Conservation (phyloP, 1,140 invertebrate species). For the Notospermus geniculatus region DNA sequence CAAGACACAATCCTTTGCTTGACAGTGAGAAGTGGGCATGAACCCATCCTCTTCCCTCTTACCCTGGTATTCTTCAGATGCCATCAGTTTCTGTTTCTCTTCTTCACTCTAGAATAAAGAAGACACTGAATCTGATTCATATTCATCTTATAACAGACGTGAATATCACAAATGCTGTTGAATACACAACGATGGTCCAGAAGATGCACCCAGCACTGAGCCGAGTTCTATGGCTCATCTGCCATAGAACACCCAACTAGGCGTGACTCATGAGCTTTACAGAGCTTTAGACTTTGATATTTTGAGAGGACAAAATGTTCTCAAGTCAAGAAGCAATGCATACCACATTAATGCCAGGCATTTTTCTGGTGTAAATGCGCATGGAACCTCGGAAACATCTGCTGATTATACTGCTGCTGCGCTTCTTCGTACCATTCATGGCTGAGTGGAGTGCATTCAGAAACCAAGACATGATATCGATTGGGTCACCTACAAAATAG, state of each 20-base stretch:
- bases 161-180: too few species aligned
- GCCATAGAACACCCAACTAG: too few species aligned
- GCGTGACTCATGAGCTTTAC: too few species aligned
- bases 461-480: constrained; percentile 96
- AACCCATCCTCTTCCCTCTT: too few species aligned
- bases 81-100: constrained; percentile 74
- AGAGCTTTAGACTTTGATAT: neutral
- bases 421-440: constrained; percentile 52
- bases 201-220: too few species aligned
- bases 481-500: constrained; percentile 77
- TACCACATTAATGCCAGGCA: constrained; percentile 84
- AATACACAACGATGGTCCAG: too few species aligned
- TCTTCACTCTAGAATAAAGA: constrained; percentile 68
- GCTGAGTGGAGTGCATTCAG: constrained; percentile 89
- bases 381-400: constrained; percentile 94
- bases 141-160: neutral
- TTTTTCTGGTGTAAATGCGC: constrained; percentile 90
- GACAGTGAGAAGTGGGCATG: too few species aligned
- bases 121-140: constrained; percentile 13
- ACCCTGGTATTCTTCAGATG: constrained; percentile 80
- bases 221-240: too few species aligned
- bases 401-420: constrained; percentile 73
- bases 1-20: too few species aligned
- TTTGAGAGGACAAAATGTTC: neutral
- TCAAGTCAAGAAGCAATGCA: constrained; percentile 14